Conservation (phyloP, 37 sponge, comb jelly and placozoan genomes). For the Theonella swinhoei region DNA sequence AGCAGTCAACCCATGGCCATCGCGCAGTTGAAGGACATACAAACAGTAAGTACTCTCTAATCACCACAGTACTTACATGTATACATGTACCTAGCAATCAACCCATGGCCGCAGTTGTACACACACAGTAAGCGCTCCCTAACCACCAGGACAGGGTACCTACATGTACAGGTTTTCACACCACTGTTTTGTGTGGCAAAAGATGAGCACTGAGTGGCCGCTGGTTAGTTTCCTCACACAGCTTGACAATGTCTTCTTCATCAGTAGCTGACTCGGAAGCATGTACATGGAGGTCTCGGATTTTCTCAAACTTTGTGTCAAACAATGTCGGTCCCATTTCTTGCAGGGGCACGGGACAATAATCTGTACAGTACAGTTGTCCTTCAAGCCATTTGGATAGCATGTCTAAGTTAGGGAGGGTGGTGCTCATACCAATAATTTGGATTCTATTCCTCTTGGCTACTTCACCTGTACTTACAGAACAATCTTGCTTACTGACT, state of each 20-base stretch:
- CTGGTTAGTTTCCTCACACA: slow-evolving; percentile 85
- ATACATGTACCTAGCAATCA: no score
- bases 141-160: no score
- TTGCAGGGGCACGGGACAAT: slow-evolving; percentile 90
- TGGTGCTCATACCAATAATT: slow-evolving; percentile 99
- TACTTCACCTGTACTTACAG: neutral
- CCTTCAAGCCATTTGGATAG: slow-evolving; percentile 89
- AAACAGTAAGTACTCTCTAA: no score
- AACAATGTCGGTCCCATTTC: slow-evolving; percentile 90
- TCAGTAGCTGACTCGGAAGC: slow-evolving; percentile 40
- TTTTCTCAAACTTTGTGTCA: slow-evolving; percentile 43
- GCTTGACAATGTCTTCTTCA: slow-evolving; percentile 72
- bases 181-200: slow-evolving; percentile 90
- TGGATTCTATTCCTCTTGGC: slow-evolving; percentile 74
- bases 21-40: no score
- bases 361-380: slow-evolving; percentile 83
- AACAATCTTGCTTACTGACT: neutral
- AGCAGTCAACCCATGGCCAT: no score
- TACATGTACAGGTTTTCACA: slow-evolving; percentile 97
- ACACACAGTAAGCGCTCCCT: no score
- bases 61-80: no score
- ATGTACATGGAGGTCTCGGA: slow-evolving; percentile 18
- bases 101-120: no score
- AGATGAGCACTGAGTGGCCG: slow-evolving; percentile 92
- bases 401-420: slow-evolving; percentile 89